Conservation (phyloP, 2,797 vertebrate genomes). For the Tauraco hartlaubi region DNA sequence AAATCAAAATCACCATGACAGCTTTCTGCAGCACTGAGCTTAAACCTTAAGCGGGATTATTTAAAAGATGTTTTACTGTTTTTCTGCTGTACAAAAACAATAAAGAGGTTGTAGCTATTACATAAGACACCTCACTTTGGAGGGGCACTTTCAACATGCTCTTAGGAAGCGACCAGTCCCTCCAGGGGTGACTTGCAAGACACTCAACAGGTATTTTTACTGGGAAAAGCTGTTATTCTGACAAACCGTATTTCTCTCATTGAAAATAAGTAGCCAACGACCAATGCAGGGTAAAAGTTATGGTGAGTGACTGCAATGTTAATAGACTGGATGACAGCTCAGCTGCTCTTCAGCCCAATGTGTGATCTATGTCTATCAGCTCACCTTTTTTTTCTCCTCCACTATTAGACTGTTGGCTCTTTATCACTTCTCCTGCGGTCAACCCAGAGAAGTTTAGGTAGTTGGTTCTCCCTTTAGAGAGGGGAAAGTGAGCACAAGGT, state of each 20-base stretch:
- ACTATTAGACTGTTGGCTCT: neutral
- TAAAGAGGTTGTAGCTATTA: neutral
- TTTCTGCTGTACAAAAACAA: slow-evolving; percentile 1
- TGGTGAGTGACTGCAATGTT: neutral
- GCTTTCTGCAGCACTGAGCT: slow-evolving; percentile 1
- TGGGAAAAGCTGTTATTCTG: neutral
- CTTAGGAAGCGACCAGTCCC: neutral
- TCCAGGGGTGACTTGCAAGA: neutral
- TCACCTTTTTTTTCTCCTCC: neutral
- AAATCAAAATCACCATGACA: slow-evolving; percentile 30
- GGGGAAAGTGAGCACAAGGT: neutral
- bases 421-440: neutral
- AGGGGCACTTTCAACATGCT: neutral
- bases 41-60: slow-evolving; percentile 25
- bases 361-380: neutral
- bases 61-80: slow-evolving; percentile 17
- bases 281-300: neutral
- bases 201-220: neutral
- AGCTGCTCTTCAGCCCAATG: neutral
- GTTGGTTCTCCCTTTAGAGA: neutral
- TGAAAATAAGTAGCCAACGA: slow-evolving; percentile 17
- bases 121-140: neutral
- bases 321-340: neutral
- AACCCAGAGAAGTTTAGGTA: neutral
- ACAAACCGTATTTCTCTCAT: neutral